These are phyloP conservation scores for Dasypus novemcinctus DNA, from an alignment of 2,113 vertebrate genomes.

Conservation along the genomic window DNA sequence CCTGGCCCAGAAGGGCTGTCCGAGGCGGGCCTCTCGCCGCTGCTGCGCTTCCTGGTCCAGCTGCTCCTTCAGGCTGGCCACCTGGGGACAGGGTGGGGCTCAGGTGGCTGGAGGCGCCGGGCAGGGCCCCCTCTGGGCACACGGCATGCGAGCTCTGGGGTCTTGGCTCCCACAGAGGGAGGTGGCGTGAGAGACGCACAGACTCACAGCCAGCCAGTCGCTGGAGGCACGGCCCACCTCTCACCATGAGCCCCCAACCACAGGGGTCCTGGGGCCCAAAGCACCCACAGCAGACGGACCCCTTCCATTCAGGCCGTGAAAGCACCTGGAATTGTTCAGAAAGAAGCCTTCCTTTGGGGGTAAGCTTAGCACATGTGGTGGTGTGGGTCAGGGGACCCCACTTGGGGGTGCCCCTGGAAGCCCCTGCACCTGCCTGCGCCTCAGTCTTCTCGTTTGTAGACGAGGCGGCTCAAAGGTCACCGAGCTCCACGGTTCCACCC, in stretches of 20 bases:
- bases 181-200: neutral
- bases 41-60: conserved; percentile 80
- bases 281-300: neutral
- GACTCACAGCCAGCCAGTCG: neutral
- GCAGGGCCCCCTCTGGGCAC: neutral
- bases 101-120: accelerated
- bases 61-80: conserved; percentile 84
- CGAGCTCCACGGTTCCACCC: accelerated
- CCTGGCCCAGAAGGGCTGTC: conserved; percentile 76
- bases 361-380: accelerated
- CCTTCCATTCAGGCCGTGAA: accelerated
- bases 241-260: accelerated
- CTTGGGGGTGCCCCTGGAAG: neutral
- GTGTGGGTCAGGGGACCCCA: neutral
- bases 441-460: neutral
- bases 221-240: accelerated
- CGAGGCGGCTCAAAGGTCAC: neutral
- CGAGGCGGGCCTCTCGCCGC: conserved; percentile 72
- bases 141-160: neutral
- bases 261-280: accelerated
- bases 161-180: accelerated
- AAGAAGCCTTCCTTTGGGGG: neutral
- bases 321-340: accelerated
- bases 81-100: conserved; percentile 68
- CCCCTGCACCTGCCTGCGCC: neutral